These are phyloP conservation scores for Montifringilla adamsi DNA, from an alignment of 2,113 vertebrate genomes.

Conservation along the genomic window DNA sequence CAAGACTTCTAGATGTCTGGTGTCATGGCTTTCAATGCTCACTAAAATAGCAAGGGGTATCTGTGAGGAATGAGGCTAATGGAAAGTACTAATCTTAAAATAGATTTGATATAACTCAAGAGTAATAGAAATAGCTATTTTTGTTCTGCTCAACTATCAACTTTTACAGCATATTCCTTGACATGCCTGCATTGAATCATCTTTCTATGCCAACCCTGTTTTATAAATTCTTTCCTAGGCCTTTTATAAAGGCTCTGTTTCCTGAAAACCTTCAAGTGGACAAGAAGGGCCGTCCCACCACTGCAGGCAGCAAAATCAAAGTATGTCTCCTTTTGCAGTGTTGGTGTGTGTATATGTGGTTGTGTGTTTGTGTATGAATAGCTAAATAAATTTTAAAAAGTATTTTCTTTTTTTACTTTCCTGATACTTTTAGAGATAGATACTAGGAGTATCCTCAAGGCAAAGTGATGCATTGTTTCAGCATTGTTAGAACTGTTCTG, in stretches of 20 bases:
- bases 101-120: not conserved
- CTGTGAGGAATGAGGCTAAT: not conserved
- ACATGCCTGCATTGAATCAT: not conserved
- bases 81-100: slow-evolving; percentile 6
- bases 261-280: slow-evolving; percentile 94
- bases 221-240: slow-evolving; percentile 71
- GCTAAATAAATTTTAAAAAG: not conserved
- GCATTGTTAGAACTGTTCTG: not conserved
- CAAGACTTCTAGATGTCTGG: not conserved
- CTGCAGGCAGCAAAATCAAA: slow-evolving; percentile 98
- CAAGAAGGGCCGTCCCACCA: slow-evolving; percentile 96
- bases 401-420: not conserved
- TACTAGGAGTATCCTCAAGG: not conserved
- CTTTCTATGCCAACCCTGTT: not conserved
- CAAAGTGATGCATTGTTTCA: not conserved
- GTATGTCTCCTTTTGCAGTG: slow-evolving; percentile 63
- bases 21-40: not conserved
- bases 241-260: slow-evolving; percentile 94
- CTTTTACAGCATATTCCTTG: slow-evolving; percentile 2
- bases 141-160: slow-evolving; percentile 6
- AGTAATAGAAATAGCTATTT: slow-evolving; percentile 10
- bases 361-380: not conserved
- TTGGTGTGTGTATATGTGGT: not conserved
- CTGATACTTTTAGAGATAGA: not conserved
- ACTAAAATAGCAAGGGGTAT: not conserved